Conservation (phyloP, 2,113 vertebrate species). For the Periophthalmodon schlosseri region DNA sequence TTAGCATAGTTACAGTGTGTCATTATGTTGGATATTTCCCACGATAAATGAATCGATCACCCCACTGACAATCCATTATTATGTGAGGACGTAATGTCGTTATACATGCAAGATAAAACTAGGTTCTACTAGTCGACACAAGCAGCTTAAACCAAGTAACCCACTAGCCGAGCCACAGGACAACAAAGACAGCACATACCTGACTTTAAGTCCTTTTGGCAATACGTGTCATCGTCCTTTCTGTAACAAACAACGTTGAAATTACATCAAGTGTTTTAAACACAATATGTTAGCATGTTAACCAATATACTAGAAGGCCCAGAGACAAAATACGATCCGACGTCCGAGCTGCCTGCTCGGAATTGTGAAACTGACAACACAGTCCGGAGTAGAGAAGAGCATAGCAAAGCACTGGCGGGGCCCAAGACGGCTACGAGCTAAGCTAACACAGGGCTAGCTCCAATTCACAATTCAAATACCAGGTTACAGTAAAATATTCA, state of each 20-base stretch:
- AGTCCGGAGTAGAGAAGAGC: slow-evolving; percentile 56
- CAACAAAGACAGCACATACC: slow-evolving; percentile 73
- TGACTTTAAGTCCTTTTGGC: slow-evolving; percentile 58
- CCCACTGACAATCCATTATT: neutral
- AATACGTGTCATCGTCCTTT: slow-evolving; percentile 56
- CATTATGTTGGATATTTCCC: slow-evolving; percentile 26
- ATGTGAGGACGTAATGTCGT: neutral
- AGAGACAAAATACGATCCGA: slow-evolving; percentile 37
- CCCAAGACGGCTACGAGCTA: slow-evolving; percentile 66
- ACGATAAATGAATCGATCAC: slow-evolving; percentile 20
- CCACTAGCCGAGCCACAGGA: slow-evolving; percentile 53
- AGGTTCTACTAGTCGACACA: neutral
- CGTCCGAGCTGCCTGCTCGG: slow-evolving; percentile 35
- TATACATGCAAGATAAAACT: neutral
- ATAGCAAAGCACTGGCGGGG: slow-evolving; percentile 57
- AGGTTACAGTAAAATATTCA: slow-evolving; percentile 39
- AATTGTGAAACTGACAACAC: slow-evolving; percentile 74
- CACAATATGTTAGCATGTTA: slow-evolving; percentile 1
- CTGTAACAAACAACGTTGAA: slow-evolving; percentile 35
- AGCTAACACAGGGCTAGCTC: slow-evolving; percentile 65
- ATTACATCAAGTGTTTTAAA: slow-evolving; percentile 25
- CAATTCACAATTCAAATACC: slow-evolving; percentile 52
- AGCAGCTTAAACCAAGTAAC: slow-evolving; percentile 33
- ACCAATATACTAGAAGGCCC: slow-evolving; percentile 40
- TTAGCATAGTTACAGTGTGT: slow-evolving; percentile 31